Evolutionary conservation across 2,797 vertebrate genomes (phyloP).

Genomic region (Gadopsis marmoratus): DNA sequence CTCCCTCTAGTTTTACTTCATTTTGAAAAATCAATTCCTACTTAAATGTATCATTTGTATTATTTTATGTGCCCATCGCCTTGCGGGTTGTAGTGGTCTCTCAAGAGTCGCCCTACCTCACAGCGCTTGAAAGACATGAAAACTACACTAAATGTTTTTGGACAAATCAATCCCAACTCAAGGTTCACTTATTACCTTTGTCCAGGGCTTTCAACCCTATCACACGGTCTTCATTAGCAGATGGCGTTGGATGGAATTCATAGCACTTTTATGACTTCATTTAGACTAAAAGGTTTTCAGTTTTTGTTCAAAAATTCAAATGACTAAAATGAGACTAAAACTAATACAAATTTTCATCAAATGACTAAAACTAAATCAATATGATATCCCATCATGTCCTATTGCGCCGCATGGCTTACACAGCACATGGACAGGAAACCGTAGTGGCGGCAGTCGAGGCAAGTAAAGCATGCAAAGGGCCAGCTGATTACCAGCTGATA

Average conservation of each 20-base stretch:
- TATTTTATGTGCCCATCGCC: not conserved
- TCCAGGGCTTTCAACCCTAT: not conserved
- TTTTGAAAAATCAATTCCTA: not conserved
- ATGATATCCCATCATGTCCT: conserved; percentile 39
- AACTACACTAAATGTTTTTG: not conserved
- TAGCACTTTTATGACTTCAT: not conserved
- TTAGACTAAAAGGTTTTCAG: not conserved
- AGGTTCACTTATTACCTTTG: not conserved
- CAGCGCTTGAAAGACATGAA: not conserved
- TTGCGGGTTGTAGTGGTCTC: too few relatives aligned
- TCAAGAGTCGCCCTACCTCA: too few relatives aligned
- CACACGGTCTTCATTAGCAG: not conserved
- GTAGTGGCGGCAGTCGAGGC: conserved; percentile 18
- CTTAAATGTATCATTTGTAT: too few relatives aligned
- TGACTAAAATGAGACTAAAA: not conserved
- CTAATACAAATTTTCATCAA: not conserved
- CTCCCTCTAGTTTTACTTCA: not conserved
- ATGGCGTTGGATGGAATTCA: too few relatives aligned
- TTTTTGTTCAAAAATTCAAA: not conserved
- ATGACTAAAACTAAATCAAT: not conserved
- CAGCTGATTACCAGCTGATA: conserved; percentile 83
- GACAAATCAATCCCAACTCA: not conserved
- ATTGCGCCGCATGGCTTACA: conserved; percentile 21
- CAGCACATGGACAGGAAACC: conserved; percentile 15
- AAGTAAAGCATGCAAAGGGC: conserved; percentile 47